Percentiles rank a stretch among this genome's conserved stretches.
Conservation (phyloP, 2,797 vertebrate species). For the Gambelia wislizenii region DNA sequence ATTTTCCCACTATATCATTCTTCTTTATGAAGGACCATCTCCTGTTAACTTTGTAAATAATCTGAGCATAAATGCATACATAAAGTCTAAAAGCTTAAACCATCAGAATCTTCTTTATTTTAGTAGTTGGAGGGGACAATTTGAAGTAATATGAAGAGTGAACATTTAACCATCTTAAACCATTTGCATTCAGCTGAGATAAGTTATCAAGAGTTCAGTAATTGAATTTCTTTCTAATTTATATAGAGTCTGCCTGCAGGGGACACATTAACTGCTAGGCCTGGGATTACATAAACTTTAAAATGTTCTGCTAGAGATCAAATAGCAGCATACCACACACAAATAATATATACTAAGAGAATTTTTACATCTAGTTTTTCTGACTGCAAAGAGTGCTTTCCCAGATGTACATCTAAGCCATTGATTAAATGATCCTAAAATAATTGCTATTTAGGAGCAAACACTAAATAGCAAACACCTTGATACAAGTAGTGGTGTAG, state of each 20-base stretch:
- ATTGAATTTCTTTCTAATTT: conserved; percentile 81
- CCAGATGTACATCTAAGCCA: neutral
- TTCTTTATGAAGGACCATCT: conserved; percentile 36
- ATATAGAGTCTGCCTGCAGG: conserved; percentile 75
- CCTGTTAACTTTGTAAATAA: conserved; percentile 36
- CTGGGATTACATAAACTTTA: conserved; percentile 73
- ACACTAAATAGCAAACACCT: neutral
- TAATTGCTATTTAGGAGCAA: no score
- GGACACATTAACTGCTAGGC: conserved; percentile 75
- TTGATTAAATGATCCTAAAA: neutral
- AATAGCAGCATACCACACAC: conserved; percentile 67
- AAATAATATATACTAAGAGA: conserved; percentile 53
- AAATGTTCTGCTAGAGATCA: conserved; percentile 68
- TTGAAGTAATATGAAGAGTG: conserved; percentile 42
- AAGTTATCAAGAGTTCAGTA: conserved; percentile 78
- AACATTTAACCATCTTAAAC: conserved; percentile 69
- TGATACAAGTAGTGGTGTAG: neutral
- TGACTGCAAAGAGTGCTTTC: conserved; percentile 17
- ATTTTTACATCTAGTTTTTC: conserved; percentile 40
- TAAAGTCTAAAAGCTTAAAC: conserved; percentile 30
- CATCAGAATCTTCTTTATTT: conserved; percentile 38
- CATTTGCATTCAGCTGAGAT: conserved; percentile 78
- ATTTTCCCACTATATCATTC: conserved; percentile 29
- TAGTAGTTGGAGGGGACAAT: conserved; percentile 20
- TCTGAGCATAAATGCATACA: neutral